phyloP scores from a whole-genome alignment of 2,113 vertebrate species.

The Paedocypris sp. region DNA sequence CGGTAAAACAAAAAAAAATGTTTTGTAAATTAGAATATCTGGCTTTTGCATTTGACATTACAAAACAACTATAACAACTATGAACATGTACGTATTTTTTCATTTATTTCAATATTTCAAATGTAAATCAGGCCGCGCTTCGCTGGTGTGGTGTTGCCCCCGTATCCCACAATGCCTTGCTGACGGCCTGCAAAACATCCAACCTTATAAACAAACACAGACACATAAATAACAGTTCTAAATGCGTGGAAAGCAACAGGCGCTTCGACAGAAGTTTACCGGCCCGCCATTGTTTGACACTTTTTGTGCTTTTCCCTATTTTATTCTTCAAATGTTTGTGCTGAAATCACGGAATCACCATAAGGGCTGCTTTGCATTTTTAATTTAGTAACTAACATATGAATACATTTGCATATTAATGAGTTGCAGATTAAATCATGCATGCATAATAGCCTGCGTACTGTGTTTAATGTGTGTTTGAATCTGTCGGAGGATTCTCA shows the following conservation, averaged over 20 bases:
- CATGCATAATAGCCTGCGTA: slow-evolving; percentile 87
- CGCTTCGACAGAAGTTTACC: slow-evolving; percentile 34
- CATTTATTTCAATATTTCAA: too few relatives aligned
- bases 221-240: not conserved
- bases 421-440: slow-evolving; percentile 99
- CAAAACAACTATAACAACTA: too few relatives aligned
- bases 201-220: not conserved
- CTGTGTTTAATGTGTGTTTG: slow-evolving; percentile 83
- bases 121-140: not conserved
- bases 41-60: too few relatives aligned
- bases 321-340: slow-evolving; percentile 90
- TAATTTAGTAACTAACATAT: slow-evolving; percentile 99
- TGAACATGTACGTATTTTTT: too few relatives aligned
- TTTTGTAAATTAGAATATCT: too few relatives aligned
- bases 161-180: not conserved
- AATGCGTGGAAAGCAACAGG: slow-evolving; percentile 58
- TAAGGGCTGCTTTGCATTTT: slow-evolving; percentile 99
- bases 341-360: slow-evolving; percentile 97
- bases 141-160: not conserved
- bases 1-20: too few relatives aligned
- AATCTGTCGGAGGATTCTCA: slow-evolving; percentile 68
- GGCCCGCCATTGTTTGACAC: slow-evolving; percentile 47
- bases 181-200: not conserved
- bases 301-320: slow-evolving; percentile 40
- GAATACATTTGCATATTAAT: slow-evolving; percentile 99